Evolutionary conservation across 1,140 invertebrate genomes (phyloP).

Genomic region (Agraylea sexmaculata): DNA sequence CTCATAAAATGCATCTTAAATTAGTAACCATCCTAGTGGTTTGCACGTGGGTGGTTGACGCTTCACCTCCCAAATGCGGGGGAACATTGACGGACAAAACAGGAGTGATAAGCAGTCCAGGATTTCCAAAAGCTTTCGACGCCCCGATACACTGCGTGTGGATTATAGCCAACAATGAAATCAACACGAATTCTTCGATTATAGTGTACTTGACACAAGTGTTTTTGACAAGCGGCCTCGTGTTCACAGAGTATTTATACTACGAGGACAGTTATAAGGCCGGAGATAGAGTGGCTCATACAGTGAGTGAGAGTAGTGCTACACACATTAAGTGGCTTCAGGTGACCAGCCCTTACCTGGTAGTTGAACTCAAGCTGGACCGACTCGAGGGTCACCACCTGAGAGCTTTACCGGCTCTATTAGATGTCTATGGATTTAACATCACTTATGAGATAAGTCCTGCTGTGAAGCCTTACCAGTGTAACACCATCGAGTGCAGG

Average conservation of each 20-base stretch:
- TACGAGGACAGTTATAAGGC: slow-evolving; percentile 60
- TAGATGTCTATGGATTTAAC: slow-evolving; percentile 86
- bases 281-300: slow-evolving; percentile 44
- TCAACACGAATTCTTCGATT: slow-evolving; percentile 47
- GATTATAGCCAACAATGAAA: slow-evolving; percentile 67
- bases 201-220: slow-evolving; percentile 80
- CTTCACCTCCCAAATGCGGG: slow-evolving; percentile 42
- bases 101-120: slow-evolving; percentile 67
- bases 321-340: slow-evolving; percentile 54
- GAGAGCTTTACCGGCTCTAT: slow-evolving; percentile 62
- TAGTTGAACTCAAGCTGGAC: slow-evolving; percentile 62
- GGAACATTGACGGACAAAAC: slow-evolving; percentile 45
- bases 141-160: slow-evolving; percentile 75
- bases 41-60: slow-evolving; percentile 9
- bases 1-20: too few species aligned
- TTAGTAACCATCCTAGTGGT: background rate
- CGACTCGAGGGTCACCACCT: slow-evolving; percentile 71
- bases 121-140: slow-evolving; percentile 65
- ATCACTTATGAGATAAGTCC: slow-evolving; percentile 73
- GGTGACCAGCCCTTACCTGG: slow-evolving; percentile 61
- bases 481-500: slow-evolving; percentile 67
- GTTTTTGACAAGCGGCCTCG: slow-evolving; percentile 67
- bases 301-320: slow-evolving; percentile 59
- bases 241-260: slow-evolving; percentile 72
- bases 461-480: slow-evolving; percentile 45